These are phyloP conservation scores for Microchrysa polita DNA, from an alignment of 2,888 invertebrate species.

Conservation along the genomic window DNA sequence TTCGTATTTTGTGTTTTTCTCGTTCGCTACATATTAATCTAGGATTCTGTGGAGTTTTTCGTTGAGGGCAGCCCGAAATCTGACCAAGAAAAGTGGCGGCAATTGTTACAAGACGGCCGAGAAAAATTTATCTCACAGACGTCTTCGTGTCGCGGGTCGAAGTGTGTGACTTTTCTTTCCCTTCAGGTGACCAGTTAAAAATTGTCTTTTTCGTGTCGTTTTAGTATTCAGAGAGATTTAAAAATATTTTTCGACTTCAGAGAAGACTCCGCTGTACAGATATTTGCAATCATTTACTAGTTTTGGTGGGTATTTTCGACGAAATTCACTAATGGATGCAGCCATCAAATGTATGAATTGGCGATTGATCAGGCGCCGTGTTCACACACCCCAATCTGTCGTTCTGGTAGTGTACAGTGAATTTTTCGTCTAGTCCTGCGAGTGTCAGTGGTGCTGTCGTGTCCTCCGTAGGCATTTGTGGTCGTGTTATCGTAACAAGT, in stretches of 20 bases:
- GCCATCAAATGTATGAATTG: background rate
- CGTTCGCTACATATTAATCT: background rate
- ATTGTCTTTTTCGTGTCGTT: background rate
- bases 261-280: too few species aligned
- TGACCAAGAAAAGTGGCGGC: background rate
- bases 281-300: too few species aligned
- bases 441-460: background rate
- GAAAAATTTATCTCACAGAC: constrained; percentile 18
- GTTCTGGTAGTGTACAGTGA: background rate
- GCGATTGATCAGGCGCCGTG: constrained; percentile 24
- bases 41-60: background rate
- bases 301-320: too few species aligned
- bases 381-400: background rate
- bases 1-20: constrained; percentile 10
- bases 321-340: too few species aligned
- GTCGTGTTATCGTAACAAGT: background rate
- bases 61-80: background rate
- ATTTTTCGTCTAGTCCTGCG: background rate
- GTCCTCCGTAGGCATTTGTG: background rate
- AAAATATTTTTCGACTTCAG: too few species aligned
- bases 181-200: background rate
- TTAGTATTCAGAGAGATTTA: too few species aligned
- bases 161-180: background rate
- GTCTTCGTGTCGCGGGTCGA: background rate
- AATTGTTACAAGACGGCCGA: background rate